Evolutionary conservation across 2,888 invertebrate genomes (phyloP), one percentile per base, ranked within the genome.

Genomic region (Sthenelais limicola): DNA sequence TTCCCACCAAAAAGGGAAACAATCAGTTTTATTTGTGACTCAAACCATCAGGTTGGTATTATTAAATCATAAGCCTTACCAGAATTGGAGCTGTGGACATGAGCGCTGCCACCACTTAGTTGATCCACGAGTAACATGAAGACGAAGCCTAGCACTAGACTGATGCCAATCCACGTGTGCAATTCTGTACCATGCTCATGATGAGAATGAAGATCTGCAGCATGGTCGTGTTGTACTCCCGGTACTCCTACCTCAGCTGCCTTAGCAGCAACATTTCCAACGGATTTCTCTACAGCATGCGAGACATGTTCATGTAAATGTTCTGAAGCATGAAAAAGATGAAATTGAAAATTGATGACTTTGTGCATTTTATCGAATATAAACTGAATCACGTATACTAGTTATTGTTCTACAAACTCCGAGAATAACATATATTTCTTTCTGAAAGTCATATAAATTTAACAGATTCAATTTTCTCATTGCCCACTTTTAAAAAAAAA

Each of bases 121-220:
- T 99, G 97, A 88, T 99, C 99, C 0, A 99, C 93, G 15, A 99
- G 88, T 78, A 99, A 90, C 99, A 99, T 99, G 86, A 98, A 96
- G 47, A 99, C 93, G 87, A 99, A 99, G 18, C 99, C 98, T 72
- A 96, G 88, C 18, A 99, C 95, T 74, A 99, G 90, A 28, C 96
- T 94, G 76, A 97, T 90, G 3, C 99, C 99, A 82, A 99, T 97
- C 70, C 93, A 91, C 2, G 93, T 91, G 85, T 95, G 93, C 38
- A 93, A 89, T 84, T 94, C 93, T 7, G 79, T 71, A 72, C 78
- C 76, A 68, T 82, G 82, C 12, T 74, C 56, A 32, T 80, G 78
- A 21, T 52, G 52, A n/a, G 15, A 12, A 21, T 43, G 43, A 1
- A 38, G 12, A 21, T 4, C 38, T 3, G n/a, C 56, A n/a, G 33